Conservation (phyloP, 2,888 invertebrate species). For the Augiades crinisus region DNA sequence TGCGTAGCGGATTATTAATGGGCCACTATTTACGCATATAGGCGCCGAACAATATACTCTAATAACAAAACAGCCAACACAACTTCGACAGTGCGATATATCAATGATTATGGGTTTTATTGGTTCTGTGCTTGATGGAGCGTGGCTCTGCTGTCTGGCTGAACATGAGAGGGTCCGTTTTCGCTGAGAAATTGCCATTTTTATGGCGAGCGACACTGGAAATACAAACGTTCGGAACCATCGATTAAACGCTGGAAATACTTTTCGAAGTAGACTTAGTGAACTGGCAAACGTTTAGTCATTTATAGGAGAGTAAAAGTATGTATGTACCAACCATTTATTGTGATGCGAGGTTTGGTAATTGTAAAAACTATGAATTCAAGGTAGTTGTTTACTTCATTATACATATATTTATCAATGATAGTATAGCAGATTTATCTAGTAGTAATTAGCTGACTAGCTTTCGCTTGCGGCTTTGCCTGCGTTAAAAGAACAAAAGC, state of each 20-base stretch:
- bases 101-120: conserved; percentile 50
- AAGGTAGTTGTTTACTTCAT: no score
- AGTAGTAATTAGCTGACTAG: no score
- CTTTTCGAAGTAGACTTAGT: background rate
- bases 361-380: no score
- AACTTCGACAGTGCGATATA: conserved; percentile 34
- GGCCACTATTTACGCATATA: background rate
- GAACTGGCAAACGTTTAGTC: no score
- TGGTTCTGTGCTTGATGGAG: conserved; percentile 50
- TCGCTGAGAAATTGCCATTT: conserved; percentile 61
- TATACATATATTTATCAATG: no score
- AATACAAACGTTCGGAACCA: conserved; percentile 8
- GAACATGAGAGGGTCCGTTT: conserved; percentile 45
- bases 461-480: no score
- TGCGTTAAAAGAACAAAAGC: no score
- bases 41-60: background rate
- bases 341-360: no score
- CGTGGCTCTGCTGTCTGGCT: conserved; percentile 42
- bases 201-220: conserved; percentile 51
- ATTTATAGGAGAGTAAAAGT: no score
- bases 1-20: background rate
- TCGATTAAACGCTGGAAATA: background rate
- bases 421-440: no score
- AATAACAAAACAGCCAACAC: conserved; percentile 13
- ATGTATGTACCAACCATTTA: no score